phyloP scores from a whole-genome alignment of 2,113 vertebrate genomes.

The Sclerurus mexicanus region DNA sequence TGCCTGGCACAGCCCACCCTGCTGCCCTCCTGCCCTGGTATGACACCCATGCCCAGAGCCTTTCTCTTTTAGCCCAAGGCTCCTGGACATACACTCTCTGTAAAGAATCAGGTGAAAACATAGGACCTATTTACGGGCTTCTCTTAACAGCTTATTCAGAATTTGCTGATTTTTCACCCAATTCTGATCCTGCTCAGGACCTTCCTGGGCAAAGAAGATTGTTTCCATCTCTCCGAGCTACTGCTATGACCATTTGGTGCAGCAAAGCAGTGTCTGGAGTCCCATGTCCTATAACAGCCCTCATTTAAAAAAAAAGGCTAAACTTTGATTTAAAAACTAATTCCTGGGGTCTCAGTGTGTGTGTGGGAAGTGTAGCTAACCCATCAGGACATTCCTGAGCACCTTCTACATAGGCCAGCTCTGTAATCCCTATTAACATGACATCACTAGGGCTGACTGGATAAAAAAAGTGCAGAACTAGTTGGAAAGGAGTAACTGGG shows the following conservation, averaged over 20 bases:
- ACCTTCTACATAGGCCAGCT: background rate
- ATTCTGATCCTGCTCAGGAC: background rate
- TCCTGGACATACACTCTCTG: rapidly evolving
- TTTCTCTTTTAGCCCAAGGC: background rate
- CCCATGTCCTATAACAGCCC: background rate
- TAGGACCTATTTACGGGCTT: background rate
- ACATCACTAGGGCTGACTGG: background rate
- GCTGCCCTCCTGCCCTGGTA: no score
- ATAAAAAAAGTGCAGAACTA: background rate
- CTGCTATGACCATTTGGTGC: no score
- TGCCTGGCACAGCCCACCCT: background rate
- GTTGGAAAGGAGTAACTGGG: background rate
- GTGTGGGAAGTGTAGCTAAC: background rate
- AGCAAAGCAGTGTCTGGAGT: background rate
- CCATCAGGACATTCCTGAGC: background rate
- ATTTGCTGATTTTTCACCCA: background rate
- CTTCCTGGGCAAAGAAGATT: background rate
- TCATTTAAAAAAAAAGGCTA: background rate
- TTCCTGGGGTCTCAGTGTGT: background rate
- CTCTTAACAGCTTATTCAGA: background rate
- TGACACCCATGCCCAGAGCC: background rate
- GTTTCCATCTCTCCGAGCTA: background rate
- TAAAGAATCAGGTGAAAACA: background rate
- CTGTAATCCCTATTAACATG: background rate
- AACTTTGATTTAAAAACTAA: background rate